Evolutionary conservation across 2,113 vertebrate genomes (phyloP), one percentile per base, ranked within the genome.

Genomic region (Sciurus niger): DNA sequence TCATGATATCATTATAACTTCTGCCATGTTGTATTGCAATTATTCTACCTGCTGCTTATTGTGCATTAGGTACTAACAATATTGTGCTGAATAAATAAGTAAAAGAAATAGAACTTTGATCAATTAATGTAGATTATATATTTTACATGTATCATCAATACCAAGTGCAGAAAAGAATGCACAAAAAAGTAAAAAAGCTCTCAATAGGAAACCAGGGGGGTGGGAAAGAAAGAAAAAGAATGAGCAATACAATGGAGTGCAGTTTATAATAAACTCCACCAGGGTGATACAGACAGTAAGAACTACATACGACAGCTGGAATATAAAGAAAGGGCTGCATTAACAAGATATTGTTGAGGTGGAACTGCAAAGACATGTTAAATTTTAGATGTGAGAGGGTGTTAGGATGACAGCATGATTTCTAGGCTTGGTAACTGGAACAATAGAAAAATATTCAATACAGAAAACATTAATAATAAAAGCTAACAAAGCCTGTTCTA

Each of bases 381-480:
- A 60, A 63, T 78, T 86, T 96, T 78, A 92, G 84, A 63, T 68
- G 70, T 72, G 74, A 94, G 48, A 89, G 18, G 10, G 25, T 74
- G 48, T 96, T 48, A 76, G 53, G 68, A 89, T 86, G 70, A 87
- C 40, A 94, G 74, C 84, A 51, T 60, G 77, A 94, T 88, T 94
- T 95, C 80, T 82, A 93, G 34, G 40, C 30, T 85, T 94, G 63
- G n/a, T 92, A 95, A 90, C 40, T 92, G 7, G 34, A 87, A 93
- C 67, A 94, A 46, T 28, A 40, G 72, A 73, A 96, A 96, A 96
- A 96, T 83, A 85, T 74, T 84, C 55, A 80, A 37, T 79, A 79
- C 17, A 77, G 46, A 94, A 95, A 95, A 93, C 51, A 84, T 92
- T 87, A 96, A 86, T 95, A 83, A 89, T 55, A 84, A 97, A 94